Evolutionary conservation across 2,888 invertebrate species (phyloP).

Genomic region (Leucania comma): DNA sequence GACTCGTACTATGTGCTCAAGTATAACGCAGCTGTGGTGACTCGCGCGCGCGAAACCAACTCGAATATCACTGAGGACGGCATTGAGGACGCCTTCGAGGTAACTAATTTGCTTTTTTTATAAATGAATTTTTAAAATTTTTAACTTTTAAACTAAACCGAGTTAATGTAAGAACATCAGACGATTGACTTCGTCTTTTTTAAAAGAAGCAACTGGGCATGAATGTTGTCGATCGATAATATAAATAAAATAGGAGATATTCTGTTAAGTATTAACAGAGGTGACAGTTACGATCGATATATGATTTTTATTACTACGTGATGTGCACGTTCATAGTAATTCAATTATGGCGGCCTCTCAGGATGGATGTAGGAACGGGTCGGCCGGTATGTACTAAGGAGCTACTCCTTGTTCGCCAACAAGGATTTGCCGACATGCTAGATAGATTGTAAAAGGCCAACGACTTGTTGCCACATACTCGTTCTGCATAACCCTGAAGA

Average conservation of each 20-base stretch:
- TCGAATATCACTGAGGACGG: slow-evolving; percentile 96
- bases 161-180: background rate
- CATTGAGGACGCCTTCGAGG: slow-evolving; percentile 99
- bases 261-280: background rate
- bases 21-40: slow-evolving; percentile 96
- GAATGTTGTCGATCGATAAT: background rate
- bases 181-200: background rate
- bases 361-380: no score
- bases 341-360: no score
- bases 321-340: no score
- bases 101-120: slow-evolving; percentile 73
- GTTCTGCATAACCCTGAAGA: no score
- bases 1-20: slow-evolving; percentile 98
- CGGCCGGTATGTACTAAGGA: no score
- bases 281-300: background rate
- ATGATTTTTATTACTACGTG: no score
- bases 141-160: no score
- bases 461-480: no score
- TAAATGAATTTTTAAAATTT: no score
- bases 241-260: background rate
- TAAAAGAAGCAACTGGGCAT: background rate
- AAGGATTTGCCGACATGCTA: no score
- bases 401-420: no score
- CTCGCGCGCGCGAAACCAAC: slow-evolving; percentile 93
- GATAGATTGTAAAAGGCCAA: no score